Evolutionary conservation across 2,113 vertebrate species (phyloP).

Genomic region (Pelvicachromis taeniatus): DNA sequence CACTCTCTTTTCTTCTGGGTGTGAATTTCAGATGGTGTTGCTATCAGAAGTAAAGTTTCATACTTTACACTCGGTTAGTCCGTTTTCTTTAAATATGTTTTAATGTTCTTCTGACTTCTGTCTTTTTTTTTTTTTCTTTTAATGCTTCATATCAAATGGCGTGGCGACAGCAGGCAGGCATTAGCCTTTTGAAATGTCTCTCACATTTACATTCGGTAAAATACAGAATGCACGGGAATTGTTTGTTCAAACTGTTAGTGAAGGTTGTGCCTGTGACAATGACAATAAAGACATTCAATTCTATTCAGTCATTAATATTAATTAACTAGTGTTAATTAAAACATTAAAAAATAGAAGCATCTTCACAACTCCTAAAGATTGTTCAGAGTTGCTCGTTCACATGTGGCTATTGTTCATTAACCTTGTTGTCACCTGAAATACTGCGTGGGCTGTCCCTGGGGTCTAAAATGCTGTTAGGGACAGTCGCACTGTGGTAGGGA

Average conservation of each 20-base stretch:
- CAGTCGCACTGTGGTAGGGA: background rate
- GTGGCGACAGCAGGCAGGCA: background rate
- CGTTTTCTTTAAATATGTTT: background rate
- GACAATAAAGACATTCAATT: too few relatives aligned
- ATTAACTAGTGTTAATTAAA: background rate
- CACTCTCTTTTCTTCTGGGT: background rate
- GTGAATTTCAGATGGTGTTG: background rate
- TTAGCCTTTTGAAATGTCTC: background rate
- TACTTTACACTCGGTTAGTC: background rate
- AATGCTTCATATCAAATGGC: background rate
- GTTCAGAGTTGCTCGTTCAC: background rate
- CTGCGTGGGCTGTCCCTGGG: background rate
- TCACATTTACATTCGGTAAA: background rate
- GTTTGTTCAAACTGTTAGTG: too few relatives aligned
- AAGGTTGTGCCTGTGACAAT: too few relatives aligned
- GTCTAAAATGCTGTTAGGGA: background rate
- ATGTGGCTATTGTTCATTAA: background rate
- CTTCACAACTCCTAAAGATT: background rate
- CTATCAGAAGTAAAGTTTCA: background rate
- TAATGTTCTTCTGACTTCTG: background rate
- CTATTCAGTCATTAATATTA: background rate
- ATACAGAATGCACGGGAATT: too few relatives aligned
- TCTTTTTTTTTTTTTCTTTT: background rate
- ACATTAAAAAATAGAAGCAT: fast-evolving
- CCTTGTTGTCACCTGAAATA: background rate